phyloP scores from a whole-genome alignment of 2,797 vertebrate species.

The Australoheros facetus region DNA sequence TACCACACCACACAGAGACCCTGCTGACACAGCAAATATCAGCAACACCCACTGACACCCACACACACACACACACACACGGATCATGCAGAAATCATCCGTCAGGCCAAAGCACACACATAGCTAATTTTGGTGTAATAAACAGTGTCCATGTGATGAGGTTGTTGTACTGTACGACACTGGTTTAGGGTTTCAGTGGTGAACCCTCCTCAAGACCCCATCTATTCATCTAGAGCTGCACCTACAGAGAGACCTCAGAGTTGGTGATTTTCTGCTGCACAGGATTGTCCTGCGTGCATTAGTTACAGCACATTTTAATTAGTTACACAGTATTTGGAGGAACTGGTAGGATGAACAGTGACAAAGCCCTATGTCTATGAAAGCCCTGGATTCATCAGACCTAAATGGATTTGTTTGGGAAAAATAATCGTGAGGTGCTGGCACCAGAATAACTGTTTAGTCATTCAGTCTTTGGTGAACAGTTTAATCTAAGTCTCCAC shows the following conservation, averaged over 20 bases:
- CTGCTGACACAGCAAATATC: slow-evolving; percentile 68
- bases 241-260: background rate
- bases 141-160: background rate
- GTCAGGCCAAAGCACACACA: background rate
- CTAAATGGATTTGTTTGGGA: background rate
- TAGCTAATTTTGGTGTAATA: background rate
- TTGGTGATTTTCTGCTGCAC: background rate
- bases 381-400: background rate
- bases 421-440: accelerated
- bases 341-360: background rate
- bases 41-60: background rate
- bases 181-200: background rate
- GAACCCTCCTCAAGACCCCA: background rate
- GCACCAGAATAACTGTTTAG: too few relatives aligned
- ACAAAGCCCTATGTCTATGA: background rate
- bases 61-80: background rate
- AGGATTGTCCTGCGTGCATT: background rate
- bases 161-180: background rate
- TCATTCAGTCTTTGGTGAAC: too few relatives aligned
- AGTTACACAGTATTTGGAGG: background rate
- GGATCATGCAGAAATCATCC: background rate
- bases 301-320: background rate
- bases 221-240: background rate
- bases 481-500: too few relatives aligned
- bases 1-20: slow-evolving; percentile 10